Conservation (phyloP, 2,797 vertebrate species). For the Bucorvus abyssinicus region DNA sequence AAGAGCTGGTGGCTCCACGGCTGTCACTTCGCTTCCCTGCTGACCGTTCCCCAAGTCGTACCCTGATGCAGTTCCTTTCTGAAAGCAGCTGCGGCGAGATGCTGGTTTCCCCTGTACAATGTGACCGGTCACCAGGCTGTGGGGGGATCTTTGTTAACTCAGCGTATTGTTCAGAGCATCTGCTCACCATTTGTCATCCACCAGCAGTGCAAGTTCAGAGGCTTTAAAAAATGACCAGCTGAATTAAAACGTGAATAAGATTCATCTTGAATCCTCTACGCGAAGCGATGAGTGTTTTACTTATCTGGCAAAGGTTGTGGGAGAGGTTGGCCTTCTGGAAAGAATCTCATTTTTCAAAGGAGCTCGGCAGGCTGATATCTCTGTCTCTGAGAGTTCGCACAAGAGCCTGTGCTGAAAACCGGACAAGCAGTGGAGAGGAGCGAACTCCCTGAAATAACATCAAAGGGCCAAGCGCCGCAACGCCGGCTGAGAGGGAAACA, state of each 20-base stretch:
- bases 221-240: not conserved
- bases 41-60: not conserved
- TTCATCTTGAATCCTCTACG: not conserved
- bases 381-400: not conserved
- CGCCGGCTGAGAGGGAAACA: not conserved
- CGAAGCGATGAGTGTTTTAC: not conserved
- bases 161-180: not conserved
- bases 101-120: not conserved
- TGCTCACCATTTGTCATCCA: not conserved
- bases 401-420: slow-evolving; percentile 26
- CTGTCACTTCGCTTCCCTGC: not conserved
- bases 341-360: slow-evolving; percentile 41
- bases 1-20: not conserved
- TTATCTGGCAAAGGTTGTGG: not conserved
- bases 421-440: not conserved
- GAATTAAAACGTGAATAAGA: not conserved
- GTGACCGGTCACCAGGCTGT: not conserved
- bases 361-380: slow-evolving; percentile 7
- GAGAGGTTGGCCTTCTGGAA: not conserved
- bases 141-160: not conserved
- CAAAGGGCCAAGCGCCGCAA: not conserved
- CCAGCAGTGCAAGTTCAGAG: not conserved
- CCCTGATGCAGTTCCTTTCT: not conserved
- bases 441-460: slow-evolving; percentile 38
- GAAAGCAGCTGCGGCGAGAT: not conserved